Conservation (phyloP, 2,113 vertebrate species). For the Phyllopteryx taeniolatus region DNA sequence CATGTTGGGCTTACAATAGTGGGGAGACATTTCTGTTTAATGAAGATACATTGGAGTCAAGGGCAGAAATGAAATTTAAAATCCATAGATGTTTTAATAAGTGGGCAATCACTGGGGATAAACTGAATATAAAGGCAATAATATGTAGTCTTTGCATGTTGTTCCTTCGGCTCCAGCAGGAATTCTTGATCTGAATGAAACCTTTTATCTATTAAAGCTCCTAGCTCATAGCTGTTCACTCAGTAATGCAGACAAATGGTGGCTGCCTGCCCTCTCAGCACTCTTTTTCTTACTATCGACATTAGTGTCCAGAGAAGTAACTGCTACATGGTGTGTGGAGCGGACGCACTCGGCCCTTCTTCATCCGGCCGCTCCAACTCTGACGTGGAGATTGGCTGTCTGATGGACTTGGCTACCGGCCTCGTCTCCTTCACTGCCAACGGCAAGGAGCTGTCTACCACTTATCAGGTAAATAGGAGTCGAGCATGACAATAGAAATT, state of each 20-base stretch:
- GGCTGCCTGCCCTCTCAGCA: not conserved
- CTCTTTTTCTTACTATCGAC: not conserved
- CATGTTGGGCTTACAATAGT: too few species aligned
- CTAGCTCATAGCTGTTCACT: not conserved
- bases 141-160: too few species aligned
- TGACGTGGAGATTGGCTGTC: slow-evolving; percentile 92
- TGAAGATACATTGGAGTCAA: too few species aligned
- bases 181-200: not conserved
- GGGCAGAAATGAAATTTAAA: too few species aligned
- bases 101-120: not conserved
- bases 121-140: not conserved
- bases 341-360: slow-evolving; percentile 79
- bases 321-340: slow-evolving; percentile 94
- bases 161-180: not conserved
- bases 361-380: slow-evolving; percentile 79
- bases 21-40: too few species aligned
- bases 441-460: slow-evolving; percentile 85
- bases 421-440: slow-evolving; percentile 90
- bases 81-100: not conserved
- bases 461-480: slow-evolving; percentile 82
- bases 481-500: not conserved
- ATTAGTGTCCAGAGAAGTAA: slow-evolving; percentile 93
- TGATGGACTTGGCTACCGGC: slow-evolving; percentile 89
- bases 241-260: not conserved
- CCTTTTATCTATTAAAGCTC: not conserved